phyloP scores from a whole-genome alignment of 2,888 invertebrate species.

The Latrodectus hesperus region DNA sequence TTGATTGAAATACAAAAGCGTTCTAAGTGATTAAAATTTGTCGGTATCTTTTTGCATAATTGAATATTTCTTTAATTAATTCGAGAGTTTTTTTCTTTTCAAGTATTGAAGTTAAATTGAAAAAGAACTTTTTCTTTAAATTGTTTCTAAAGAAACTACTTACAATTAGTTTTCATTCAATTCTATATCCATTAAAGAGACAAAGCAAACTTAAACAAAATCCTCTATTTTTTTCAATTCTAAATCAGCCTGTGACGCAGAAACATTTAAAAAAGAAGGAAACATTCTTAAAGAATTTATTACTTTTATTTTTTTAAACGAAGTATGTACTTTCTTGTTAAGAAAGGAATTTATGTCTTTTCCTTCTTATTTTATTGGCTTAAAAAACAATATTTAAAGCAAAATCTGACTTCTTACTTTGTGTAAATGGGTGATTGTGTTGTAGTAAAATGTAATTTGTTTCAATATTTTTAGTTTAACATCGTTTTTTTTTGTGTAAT shows the following conservation, averaged over 20 bases:
- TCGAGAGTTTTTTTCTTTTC: not conserved
- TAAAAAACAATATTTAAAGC: not conserved
- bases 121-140: slow-evolving; percentile 20
- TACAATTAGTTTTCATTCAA: slow-evolving; percentile 45
- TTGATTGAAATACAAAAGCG: no score
- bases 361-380: not conserved
- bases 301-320: not conserved
- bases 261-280: not conserved
- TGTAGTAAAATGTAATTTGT: not conserved
- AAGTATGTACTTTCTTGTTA: not conserved
- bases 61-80: slow-evolving; percentile 6
- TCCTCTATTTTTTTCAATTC: slow-evolving; percentile 14
- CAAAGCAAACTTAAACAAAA: slow-evolving; percentile 41
- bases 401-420: not conserved
- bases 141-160: slow-evolving; percentile 21
- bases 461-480: not conserved
- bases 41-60: not conserved
- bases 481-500: no score
- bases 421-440: not conserved
- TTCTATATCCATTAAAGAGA: slow-evolving; percentile 25
- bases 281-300: not conserved
- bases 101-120: not conserved
- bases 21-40: not conserved
- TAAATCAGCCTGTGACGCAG: slow-evolving; percentile 6
- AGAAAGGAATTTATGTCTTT: not conserved